Conservation (phyloP, 1,140 invertebrate genomes). For the Drosophila yakuba region DNA sequence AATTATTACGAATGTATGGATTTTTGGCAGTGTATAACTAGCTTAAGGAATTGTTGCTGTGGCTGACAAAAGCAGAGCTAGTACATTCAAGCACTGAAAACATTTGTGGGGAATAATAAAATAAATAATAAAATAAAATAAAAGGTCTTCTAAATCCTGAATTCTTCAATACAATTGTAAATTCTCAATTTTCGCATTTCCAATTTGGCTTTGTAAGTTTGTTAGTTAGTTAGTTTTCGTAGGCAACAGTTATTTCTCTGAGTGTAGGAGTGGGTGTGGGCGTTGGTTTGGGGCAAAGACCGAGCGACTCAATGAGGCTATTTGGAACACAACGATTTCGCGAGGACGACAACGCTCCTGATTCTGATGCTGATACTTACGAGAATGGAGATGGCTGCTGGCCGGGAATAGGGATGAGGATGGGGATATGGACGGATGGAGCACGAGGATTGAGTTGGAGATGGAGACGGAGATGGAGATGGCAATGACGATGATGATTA, state of each 20-base stretch:
- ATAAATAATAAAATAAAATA: too few relatives aligned
- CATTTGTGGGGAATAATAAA: too few relatives aligned
- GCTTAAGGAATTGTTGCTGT: background rate
- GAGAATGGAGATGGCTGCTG: slow-evolving; percentile 45
- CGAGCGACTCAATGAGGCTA: slow-evolving; percentile 72
- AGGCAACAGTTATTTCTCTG: background rate
- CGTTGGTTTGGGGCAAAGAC: background rate
- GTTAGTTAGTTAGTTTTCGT: too few relatives aligned
- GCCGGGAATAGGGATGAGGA: slow-evolving; percentile 21
- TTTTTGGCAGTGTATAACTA: background rate
- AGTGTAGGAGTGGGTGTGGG: slow-evolving; percentile 4
- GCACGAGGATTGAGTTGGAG: background rate
- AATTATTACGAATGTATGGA: too few relatives aligned
- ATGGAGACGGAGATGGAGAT: slow-evolving; percentile 8
- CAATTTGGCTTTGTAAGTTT: too few relatives aligned
- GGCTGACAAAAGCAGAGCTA: slow-evolving; percentile 16
- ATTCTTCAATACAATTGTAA: too few relatives aligned
- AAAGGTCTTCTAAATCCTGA: too few relatives aligned
- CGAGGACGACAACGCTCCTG: slow-evolving; percentile 53
- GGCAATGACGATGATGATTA: slow-evolving; percentile 77
- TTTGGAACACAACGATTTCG: slow-evolving; percentile 78
- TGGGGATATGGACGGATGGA: slow-evolving; percentile 44
- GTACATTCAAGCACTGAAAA: slow-evolving; percentile 6
- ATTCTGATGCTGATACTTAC: slow-evolving; percentile 49
- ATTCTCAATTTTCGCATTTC: too few relatives aligned